Percentiles rank a stretch among this genome's conserved stretches.
These are phyloP conservation scores for Philonicus albiceps DNA, from an alignment of 2,888 invertebrate genomes.

Conservation along the genomic window DNA sequence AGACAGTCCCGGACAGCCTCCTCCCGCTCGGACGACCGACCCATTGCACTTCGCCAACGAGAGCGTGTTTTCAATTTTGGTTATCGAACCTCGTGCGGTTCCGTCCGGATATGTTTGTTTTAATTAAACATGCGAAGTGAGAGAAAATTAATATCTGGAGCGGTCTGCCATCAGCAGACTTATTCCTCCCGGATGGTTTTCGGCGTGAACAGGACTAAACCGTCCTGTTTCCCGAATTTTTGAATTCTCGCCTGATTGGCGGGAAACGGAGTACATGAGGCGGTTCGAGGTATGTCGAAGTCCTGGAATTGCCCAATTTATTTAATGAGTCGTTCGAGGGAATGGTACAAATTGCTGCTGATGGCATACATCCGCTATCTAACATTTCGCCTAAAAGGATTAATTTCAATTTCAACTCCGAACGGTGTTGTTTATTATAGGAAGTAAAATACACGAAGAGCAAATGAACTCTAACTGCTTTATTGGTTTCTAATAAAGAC, in stretches of 20 bases:
- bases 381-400: neutral
- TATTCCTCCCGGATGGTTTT: neutral
- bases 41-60: neutral
- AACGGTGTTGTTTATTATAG: neutral
- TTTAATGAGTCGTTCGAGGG: neutral
- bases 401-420: neutral
- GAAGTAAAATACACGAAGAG: neutral
- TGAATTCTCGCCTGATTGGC: neutral
- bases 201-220: neutral
- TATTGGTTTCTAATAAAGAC: too few relatives aligned
- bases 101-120: constrained; percentile 34
- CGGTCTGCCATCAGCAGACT: constrained; percentile 12
- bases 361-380: neutral
- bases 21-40: neutral
- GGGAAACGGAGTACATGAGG: neutral
- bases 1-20: neutral
- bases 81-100: constrained; percentile 40
- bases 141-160: constrained; percentile 34
- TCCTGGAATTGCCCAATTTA: neutral
- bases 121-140: constrained; percentile 39
- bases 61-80: constrained; percentile 31
- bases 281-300: neutral
- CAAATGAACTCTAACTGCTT: neutral
- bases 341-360: neutral
- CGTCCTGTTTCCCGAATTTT: neutral